Evolutionary conservation across 2,888 invertebrate species (phyloP).

Genomic region (Melinaea menophilus): DNA sequence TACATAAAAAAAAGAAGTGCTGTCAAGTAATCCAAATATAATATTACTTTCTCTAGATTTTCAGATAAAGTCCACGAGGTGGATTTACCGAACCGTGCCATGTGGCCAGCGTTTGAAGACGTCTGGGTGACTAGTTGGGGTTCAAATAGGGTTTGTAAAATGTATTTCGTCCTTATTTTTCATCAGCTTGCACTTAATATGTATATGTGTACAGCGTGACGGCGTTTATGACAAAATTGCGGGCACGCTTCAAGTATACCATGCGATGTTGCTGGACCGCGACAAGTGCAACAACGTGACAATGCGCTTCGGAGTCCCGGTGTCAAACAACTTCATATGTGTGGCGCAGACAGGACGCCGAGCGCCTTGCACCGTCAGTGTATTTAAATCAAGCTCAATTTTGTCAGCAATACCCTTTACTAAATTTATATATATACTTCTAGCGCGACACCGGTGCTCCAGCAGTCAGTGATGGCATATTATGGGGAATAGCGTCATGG

Average conservation of each 20-base stretch:
- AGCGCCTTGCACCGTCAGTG: slow-evolving; percentile 64
- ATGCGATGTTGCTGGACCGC: slow-evolving; percentile 47
- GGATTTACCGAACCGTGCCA: slow-evolving; percentile 59
- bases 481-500: slow-evolving; percentile 72
- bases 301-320: slow-evolving; percentile 52
- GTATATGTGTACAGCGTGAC: slow-evolving; percentile 49
- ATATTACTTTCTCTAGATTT: slow-evolving; percentile 44
- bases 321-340: slow-evolving; percentile 61
- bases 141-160: slow-evolving; percentile 53
- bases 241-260: slow-evolving; percentile 53
- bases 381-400: neutral
- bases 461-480: slow-evolving; percentile 66
- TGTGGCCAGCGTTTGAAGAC: slow-evolving; percentile 64
- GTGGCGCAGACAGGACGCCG: slow-evolving; percentile 52
- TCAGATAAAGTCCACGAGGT: slow-evolving; percentile 53
- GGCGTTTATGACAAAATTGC: slow-evolving; percentile 47
- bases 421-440: slow-evolving; percentile 9
- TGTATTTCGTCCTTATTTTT: neutral
- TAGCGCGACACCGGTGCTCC: slow-evolving; percentile 71
- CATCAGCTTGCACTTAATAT: neutral
- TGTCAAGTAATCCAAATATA: no score
- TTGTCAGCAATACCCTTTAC: neutral
- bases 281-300: slow-evolving; percentile 62
- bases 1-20: no score
- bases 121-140: slow-evolving; percentile 69